Evolutionary conservation across 2,113 vertebrate genomes (phyloP).

Genomic region (Vireo altiloquus): DNA sequence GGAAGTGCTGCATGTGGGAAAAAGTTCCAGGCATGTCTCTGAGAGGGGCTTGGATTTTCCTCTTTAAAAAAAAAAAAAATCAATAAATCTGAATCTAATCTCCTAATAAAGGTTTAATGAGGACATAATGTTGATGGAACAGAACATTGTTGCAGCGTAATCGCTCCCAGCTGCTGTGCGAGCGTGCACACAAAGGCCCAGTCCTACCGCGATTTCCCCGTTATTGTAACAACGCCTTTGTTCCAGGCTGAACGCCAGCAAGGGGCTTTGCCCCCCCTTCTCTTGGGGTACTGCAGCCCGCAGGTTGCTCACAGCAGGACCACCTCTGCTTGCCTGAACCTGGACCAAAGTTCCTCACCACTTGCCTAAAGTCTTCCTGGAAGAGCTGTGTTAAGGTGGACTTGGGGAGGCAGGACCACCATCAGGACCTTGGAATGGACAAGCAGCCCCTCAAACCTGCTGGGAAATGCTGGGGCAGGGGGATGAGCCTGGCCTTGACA

Average conservation of each 20-base stretch:
- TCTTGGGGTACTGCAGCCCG: rapidly evolving
- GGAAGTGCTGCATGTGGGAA: neutral
- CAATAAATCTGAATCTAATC: slow-evolving; percentile 81
- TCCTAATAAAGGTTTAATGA: slow-evolving; percentile 83
- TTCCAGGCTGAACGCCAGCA: neutral
- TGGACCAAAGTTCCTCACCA: neutral
- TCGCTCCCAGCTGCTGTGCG: slow-evolving; percentile 61
- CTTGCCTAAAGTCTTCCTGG: neutral
- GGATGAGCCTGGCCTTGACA: neutral
- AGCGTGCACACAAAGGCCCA: slow-evolving; percentile 35
- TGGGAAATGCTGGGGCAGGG: rapidly evolving
- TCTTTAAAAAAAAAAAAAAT: slow-evolving; percentile 50
- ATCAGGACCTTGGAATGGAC: rapidly evolving
- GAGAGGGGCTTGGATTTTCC: slow-evolving; percentile 41
- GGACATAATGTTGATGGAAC: slow-evolving; percentile 76
- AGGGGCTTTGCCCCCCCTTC: neutral
- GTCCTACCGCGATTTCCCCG: slow-evolving; percentile 1
- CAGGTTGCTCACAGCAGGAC: neutral
- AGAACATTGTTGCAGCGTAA: slow-evolving; percentile 68
- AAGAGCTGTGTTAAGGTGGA: neutral
- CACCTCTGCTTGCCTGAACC: neutral
- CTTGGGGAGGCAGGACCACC: too few species aligned
- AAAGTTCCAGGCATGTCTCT: neutral
- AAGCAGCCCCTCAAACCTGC: rapidly evolving
- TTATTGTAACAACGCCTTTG: neutral